Evolutionary conservation across 2,113 vertebrate species (phyloP), one percentile per base, ranked within the genome.

Genomic region (Syngnathoides biaculeatus): DNA sequence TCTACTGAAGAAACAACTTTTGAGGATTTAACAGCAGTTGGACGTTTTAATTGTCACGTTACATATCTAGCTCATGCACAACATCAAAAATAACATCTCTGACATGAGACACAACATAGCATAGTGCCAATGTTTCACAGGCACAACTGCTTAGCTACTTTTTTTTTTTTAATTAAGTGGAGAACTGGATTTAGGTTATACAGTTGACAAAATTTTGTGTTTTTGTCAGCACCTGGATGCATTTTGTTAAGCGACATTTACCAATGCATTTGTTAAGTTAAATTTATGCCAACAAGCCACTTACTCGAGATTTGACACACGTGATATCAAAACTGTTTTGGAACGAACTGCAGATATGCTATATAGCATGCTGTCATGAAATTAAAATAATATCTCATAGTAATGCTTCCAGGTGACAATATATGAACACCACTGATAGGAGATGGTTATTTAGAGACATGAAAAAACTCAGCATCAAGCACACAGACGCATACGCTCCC

Each of bases 1-100:
- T 48, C 73, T 80, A 87, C 73, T 50, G 71, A 73, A 73, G 62
- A 71, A 78, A 83, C 30, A 15, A 72, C 67, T 68, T 71, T 60
- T 27, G n/a, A 17, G 75, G 66, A 64, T 48, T 19, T 50, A 63
- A 60, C 40, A 74, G 64, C 71, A 71, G 73, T 70, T 80, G 57
- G 73, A 74, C 74, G 68, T 62, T 47, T 78, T 81, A 64, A 75
- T 67, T 66, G 77, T 72, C 80, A 86, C 56, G 35, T 81, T 64
- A 87, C 76, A 82, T 15, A 17, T 40, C 65, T 35, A 35, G 30
- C 30, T 84, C 86, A 88, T 90, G 87, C 88, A 81, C 67, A 56
- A 88, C 84, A 90, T 85, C 76, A 85, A 86, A 89, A 84, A 75
- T 83, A n/a, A n/a, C n/a, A 78, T 83, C 83, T 83, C 59, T 83